Evolutionary conservation across 1,140 invertebrate species (phyloP), one percentile per base, ranked within the genome.

Genomic region (Tetragonula clypearis): DNA sequence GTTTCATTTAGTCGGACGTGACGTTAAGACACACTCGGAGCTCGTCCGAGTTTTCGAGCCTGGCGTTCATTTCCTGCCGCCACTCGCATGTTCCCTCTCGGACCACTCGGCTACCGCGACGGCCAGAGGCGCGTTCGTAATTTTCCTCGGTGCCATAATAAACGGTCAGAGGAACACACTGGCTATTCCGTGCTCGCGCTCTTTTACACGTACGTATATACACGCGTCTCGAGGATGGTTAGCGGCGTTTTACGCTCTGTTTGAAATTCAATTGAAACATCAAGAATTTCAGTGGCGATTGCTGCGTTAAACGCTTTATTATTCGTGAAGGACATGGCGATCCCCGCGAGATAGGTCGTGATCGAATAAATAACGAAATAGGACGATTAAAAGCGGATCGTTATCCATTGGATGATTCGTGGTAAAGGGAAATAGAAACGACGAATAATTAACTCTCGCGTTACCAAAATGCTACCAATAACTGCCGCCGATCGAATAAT

Each of bases 251-350:
- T 79, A 79, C 77, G 77, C 77, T 79, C 65, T 65, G 65, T 79
- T 79, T 79, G 77, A 55, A 68, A 69, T 79, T 79, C 65, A 79
- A 79, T 79, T 79, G 77, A 79, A 79, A 79, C 77, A 79, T 79
- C 77, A 79, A 26, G 77, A 69, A 79, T 79, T 79, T 79, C 53
- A 79, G 65, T 79, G 65, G 49, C 65, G 35, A n/a, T 23, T 60
- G 41, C 60, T 19, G 62, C 26, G 62, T 79, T 79, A 55, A 55
- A 35, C 65, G 19, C 77, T 68, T 79, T 12, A 55, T 30, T 53
- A 68, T 68, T 15, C 26, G 2, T 5, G n/a, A 1, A 78, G n/a
- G 66, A 55, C 5, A 26, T 15, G 2, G n/a, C 14, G 14, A 53
- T 8, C 41, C 49, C 6, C 8, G n/a, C 41, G 21, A 19, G 49